Evolutionary conservation across 2,888 invertebrate species (phyloP), one percentile per base, ranked within the genome.

Genomic region (Dynastes grantii): DNA sequence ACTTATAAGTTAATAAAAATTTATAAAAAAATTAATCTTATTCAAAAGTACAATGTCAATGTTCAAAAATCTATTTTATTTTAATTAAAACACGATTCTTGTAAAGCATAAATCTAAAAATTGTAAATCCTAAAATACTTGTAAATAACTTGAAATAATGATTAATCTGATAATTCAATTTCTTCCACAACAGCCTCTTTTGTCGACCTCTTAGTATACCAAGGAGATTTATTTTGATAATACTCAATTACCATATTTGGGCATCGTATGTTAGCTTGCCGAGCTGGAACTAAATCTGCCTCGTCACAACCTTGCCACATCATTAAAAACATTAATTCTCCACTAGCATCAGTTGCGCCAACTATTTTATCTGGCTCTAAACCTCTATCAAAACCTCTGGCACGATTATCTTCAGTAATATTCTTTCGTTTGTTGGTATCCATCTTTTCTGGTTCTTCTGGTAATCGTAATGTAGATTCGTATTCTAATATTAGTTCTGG

Each of bases 281-380:
- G 89, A 0, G 93, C 92, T 0, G 91, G 89, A 0, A 94, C 92
- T 64, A 94, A 90, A 83, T 94, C 94, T n/a, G 92, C 90, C 84
- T 94, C 93, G 37, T 90, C 88, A 82, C 93, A 93, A 70, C 89
- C 90, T 83, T 90, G 89, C 98, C 98, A 98, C 90, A 97, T 96
- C 85, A 98, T 95, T 37, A 98, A 90, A 87, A 97, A 98, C 92
- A 94, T 95, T 0, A 97, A 90, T 85, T 95, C 95, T 0, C 97
- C 97, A 84, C 93, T 94, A n/a, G 94, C 94, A 85, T 97, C 94
- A 22, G 97, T 97, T 0, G 96, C 97, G 2, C 97, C 97, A 79
- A 97, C 93, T 76, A 98, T 97, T 88, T 94, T 94, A 79, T 97
- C 95, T 37, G 97, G 94, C 80, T 94, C 92, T 8, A 97, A 88